Percentiles rank a stretch among this genome's conserved stretches.
These are phyloP conservation scores for Thyatira batis DNA, from an alignment of 2,888 invertebrate species.

Conservation along the genomic window DNA sequence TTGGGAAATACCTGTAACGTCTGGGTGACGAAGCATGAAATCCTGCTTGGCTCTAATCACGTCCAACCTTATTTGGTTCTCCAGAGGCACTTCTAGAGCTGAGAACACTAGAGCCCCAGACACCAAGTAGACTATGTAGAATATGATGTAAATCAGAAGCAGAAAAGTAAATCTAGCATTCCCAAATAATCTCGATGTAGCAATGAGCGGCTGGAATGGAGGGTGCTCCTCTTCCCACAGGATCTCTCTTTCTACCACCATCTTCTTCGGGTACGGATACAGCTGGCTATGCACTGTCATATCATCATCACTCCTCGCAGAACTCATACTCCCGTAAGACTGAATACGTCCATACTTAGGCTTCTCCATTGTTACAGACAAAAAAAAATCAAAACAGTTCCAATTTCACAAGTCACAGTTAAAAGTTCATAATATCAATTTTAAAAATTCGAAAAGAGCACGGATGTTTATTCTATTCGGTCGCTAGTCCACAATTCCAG, in stretches of 20 bases:
- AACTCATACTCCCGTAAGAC: constrained; percentile 74
- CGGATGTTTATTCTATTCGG: constrained; percentile 30
- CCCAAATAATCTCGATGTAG: constrained; percentile 73
- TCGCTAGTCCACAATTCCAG: constrained; percentile 40
- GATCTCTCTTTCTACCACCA: constrained; percentile 68
- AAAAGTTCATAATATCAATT: constrained; percentile 19
- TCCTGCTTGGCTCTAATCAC: constrained; percentile 77
- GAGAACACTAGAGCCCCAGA: constrained; percentile 87
- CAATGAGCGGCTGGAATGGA: constrained; percentile 70
- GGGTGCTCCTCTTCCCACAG: constrained; percentile 73
- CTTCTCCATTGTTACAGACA: constrained; percentile 49
- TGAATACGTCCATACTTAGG: constrained; percentile 62
- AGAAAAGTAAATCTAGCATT: constrained; percentile 79
- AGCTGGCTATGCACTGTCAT: constrained; percentile 75
- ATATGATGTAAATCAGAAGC: constrained; percentile 77
- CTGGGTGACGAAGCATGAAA: constrained; percentile 83
- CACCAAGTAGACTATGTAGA: constrained; percentile 84
- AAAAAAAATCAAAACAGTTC: constrained; percentile 16
- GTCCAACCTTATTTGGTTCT: constrained; percentile 77
- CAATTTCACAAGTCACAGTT: constrained; percentile 17
- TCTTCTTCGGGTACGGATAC: constrained; percentile 70
- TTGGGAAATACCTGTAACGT: constrained; percentile 80
- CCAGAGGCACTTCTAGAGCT: constrained; percentile 84
- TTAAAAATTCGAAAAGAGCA: constrained; percentile 20
- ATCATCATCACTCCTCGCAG: constrained; percentile 68